Evolutionary conservation across 2,113 vertebrate species (phyloP), one percentile per base, ranked within the genome.

Genomic region (Phycodurus eques): DNA sequence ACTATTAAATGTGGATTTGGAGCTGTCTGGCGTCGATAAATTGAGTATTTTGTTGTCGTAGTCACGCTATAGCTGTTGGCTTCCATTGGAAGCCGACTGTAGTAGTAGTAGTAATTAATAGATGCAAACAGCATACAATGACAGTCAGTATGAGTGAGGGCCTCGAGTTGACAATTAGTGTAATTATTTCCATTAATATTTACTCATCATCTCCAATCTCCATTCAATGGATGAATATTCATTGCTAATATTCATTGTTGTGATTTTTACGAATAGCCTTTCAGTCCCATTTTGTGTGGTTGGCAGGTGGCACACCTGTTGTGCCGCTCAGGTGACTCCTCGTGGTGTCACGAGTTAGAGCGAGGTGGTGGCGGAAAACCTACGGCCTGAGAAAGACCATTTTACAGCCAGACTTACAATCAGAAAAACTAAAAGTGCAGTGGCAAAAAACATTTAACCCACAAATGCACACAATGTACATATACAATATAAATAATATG

Each of bases 221-320:
- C 10, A n/a, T 31, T 66, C 31, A 61, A 8, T 64, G 20, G 39
- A 14, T 1, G 35, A 20, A 59, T 13, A 35, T 61, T 17, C 14
- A 31, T 12, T 9, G 8, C 12, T 14, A 14, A 59, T 14, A 27
- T 62, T 27, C 8, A 10, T 1, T 19, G 15, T 35, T 20, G 6
- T 63, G 4, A 2, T 44, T 42, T n/a, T 64, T 43, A 43, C 17
- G 35, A 20, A 42, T 20, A 44, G 13, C 43, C 43, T 47, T 14
- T 39, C 53, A 20, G 39, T 66, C 42, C n/a, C 43, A 7, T 47
- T 46, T 65, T 35, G 71, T 70, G 63, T 75, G 74, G 13, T 35
- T 61, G 59, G 65, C 80, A 74, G 78, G 78, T 79, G 73, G 13
- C 47, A 49, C 75, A 87, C 79, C 81, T 85, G 85, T 83, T 80